Evolutionary conservation across 2,113 vertebrate species (phyloP), one percentile per base, ranked within the genome.

Genomic region (Rissa tridactyla): DNA sequence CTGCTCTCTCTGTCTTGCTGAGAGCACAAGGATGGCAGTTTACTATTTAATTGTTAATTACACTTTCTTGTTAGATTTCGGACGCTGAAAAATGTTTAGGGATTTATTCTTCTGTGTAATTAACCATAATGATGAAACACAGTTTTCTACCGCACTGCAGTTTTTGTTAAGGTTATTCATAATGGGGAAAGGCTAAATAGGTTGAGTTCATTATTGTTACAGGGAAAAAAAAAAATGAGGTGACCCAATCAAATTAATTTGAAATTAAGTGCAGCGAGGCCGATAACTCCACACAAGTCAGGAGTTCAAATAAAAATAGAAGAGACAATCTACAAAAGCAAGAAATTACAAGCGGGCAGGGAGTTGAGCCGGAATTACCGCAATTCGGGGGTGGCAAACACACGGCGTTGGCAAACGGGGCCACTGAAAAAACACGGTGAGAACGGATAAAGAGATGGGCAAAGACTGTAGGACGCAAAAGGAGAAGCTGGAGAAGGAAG

Each of bases 181-280:
- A 95, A 97, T 92, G 94, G 95, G 54, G 78, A 91, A 96, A 97
- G 92, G 91, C 95, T 97, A 97, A 97, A 95, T 87, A 97, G 94
- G 91, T 95, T 97, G 92, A 97, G 95, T 95, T 97, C 94, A 97
- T 97, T 95, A 95, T 95, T 65, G 22, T 90, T 95, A 91, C 42
- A 51, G 66, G 65, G 76, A 91, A 89, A 76, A 88, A 76, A 88
- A 77, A 94, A 87, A 91, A 34, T 5, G 84, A 97, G 89, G 87
- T 92, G 94, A 97, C 96, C 94, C 95, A 95, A 97, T 94, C 95
- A 92, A 94, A 97, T 96, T 96, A 96, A 97, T 96, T 88, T 87
- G 70, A 95, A 97, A 97, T 97, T 92, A 97, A 95, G 94, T 91
- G 96, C 92, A 96, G 78, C 36, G 95, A 97, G 82, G 95, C 95